These are phyloP conservation scores for Cyrtorhinus lividipennis DNA, from an alignment of 1,140 invertebrate species.

Conservation along the genomic window DNA sequence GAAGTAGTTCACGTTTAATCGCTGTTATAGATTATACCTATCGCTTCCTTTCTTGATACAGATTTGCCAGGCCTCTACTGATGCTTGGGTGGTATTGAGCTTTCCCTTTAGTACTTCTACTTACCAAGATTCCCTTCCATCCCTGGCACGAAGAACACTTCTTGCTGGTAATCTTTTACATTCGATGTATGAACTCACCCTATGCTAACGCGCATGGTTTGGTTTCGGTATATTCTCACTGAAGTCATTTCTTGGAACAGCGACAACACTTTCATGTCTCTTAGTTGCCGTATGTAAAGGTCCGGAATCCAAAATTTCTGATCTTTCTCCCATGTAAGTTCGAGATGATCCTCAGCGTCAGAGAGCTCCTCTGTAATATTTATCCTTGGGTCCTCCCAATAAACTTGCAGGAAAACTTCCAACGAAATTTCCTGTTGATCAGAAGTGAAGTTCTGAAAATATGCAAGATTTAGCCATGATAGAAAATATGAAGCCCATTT, in stretches of 20 bases:
- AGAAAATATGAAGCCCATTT: too few relatives aligned
- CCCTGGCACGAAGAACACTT: too few relatives aligned
- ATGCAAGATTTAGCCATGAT: too few relatives aligned
- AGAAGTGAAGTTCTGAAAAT: constrained; percentile 5
- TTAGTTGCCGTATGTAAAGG: constrained; percentile 42
- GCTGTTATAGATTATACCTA: too few relatives aligned
- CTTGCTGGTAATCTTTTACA: not conserved
- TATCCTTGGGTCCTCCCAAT: constrained; percentile 39
- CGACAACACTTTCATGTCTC: constrained; percentile 39
- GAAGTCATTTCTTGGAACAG: constrained; percentile 43
- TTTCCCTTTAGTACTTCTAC: too few relatives aligned
- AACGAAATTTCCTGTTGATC: constrained; percentile 39
- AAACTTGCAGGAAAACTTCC: constrained; percentile 42
- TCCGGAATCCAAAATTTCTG: constrained; percentile 37
- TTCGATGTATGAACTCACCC: constrained; percentile 31
- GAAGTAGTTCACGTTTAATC: too few relatives aligned
- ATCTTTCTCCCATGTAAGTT: constrained; percentile 28
- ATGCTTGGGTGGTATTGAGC: too few relatives aligned
- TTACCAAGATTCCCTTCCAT: too few relatives aligned
- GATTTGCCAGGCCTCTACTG: too few relatives aligned
- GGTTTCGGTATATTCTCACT: constrained; percentile 38
- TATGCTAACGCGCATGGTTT: constrained; percentile 41
- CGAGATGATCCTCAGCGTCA: constrained; percentile 23
- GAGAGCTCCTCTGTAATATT: constrained; percentile 30
- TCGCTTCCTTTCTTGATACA: too few relatives aligned